These are phyloP conservation scores for Emydoidea blandingii DNA, from an alignment of 2,797 vertebrate genomes.

Conservation along the genomic window DNA sequence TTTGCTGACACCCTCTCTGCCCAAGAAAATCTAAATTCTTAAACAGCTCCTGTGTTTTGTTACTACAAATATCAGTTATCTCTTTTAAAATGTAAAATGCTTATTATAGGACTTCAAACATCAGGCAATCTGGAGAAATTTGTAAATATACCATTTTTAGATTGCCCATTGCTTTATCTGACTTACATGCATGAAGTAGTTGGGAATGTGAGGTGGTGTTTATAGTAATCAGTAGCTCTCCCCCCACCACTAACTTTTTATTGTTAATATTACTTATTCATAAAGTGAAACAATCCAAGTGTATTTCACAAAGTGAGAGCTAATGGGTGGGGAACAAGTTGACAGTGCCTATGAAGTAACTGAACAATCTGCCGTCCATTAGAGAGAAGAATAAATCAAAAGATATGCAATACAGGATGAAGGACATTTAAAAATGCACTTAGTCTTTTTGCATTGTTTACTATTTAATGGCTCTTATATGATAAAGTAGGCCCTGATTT, in stretches of 20 bases:
- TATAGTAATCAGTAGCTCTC: neutral
- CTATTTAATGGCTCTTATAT: neutral
- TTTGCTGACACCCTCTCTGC: too few relatives aligned
- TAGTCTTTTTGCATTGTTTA: conserved; percentile 1
- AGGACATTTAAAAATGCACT: neutral
- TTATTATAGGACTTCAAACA: neutral
- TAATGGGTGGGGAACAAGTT: conserved; percentile 1
- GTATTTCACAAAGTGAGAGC: neutral
- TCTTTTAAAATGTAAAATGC: neutral
- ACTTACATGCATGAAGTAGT: conserved; percentile 18
- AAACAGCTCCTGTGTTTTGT: too few relatives aligned
- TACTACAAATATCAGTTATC: too few relatives aligned
- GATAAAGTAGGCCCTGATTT: neutral
- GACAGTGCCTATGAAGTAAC: neutral
- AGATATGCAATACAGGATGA: conserved; percentile 12
- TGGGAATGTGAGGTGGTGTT: neutral
- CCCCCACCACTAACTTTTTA: neutral
- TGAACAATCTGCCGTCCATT: neutral
- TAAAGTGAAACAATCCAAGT: neutral
- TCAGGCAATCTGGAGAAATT: conserved; percentile 20
- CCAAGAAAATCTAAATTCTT: too few relatives aligned
- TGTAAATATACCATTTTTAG: conserved; percentile 3
- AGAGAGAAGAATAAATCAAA: neutral
- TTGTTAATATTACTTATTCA: conserved; percentile 27
- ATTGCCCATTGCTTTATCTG: conserved; percentile 4